Evolutionary conservation across 2,888 invertebrate genomes (phyloP), one percentile per base, ranked within the genome.

Genomic region (Agrilus mali): DNA sequence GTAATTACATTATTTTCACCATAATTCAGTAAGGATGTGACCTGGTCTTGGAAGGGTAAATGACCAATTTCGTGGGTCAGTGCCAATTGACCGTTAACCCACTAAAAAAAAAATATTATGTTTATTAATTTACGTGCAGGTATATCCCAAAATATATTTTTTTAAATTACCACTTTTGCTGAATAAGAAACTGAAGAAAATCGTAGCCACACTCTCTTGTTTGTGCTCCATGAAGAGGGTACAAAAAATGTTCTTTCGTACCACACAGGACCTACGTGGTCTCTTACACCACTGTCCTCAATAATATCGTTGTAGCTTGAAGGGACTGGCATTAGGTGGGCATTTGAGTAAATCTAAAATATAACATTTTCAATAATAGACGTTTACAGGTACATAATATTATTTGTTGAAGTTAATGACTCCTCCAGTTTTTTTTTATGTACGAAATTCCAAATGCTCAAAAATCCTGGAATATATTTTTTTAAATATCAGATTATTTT

Each of bases 261-360:
- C 97, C 97, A 98, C 12, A 89, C 96, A 58, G 93, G 80, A 0
- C 97, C 97, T 3, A 96, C 83, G 68, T 95, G 93, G 67, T 96
- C 94, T 12, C 95, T 71, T 4, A 95, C 63, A 0, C 72, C 67
- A 17, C 70, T 73, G 42, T 89, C 84, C 41, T 86, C 82, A 0
- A 89, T 89, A 12, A 98, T 77, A 63, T 98, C 97, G 62, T 96
- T 96, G 72, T 86, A 97, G 46, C 94, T 94, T 1, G 92, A 80
- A 0, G 96, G 96, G 14, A 97, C 96, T 7, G 96, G 95, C 94
- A 97, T 96, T 17, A 80, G 73, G 42, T 87, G 82, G 1, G 83
- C 80, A 6, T 54, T 47, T 34, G 50, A 48, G 13, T 54, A 47
- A 12, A 54, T 48, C 56, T 56, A 38, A 38, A 54, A 48, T 40